These are phyloP conservation scores for Littorina saxatilis DNA, from an alignment of 1,140 invertebrate genomes.

Conservation along the genomic window DNA sequence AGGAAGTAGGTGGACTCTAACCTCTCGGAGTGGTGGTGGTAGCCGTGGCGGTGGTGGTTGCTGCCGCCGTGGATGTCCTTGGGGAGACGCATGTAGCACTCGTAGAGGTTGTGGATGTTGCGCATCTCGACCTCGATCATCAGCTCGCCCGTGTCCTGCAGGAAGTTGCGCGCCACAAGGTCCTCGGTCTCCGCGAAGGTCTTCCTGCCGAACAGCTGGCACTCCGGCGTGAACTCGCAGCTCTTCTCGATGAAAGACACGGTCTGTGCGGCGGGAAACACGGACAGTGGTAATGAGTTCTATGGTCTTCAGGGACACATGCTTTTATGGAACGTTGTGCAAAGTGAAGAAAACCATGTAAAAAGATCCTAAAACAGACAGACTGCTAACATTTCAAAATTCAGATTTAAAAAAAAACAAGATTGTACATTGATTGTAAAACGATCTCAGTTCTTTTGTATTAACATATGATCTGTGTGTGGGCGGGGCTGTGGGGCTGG, in stretches of 20 bases:
- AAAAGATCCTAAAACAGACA: too few species aligned
- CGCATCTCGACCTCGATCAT: conserved; percentile 88
- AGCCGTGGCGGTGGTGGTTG: conserved; percentile 48
- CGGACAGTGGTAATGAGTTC: too few species aligned
- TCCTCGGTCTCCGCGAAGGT: conserved; percentile 88
- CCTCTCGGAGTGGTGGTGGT: conserved; percentile 75
- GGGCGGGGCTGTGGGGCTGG: too few species aligned
- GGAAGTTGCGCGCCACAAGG: conserved; percentile 85
- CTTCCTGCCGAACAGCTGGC: conserved; percentile 86
- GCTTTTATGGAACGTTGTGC: conserved; percentile 86
- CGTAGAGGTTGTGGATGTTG: conserved; percentile 86
- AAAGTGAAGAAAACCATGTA: not conserved
- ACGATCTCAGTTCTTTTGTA: too few species aligned
- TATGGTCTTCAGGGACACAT: conserved; percentile 86
- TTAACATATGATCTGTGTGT: too few species aligned
- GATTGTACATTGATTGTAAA: too few species aligned
- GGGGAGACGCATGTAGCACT: conserved; percentile 77
- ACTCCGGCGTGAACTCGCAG: conserved; percentile 85
- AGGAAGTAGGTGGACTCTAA: conserved; percentile 85
- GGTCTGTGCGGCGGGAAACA: too few species aligned
- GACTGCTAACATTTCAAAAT: too few species aligned
- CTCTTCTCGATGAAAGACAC: conserved; percentile 87
- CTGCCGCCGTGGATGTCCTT: conserved; percentile 50
- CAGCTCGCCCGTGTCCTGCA: conserved; percentile 90
- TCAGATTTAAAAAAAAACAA: too few species aligned